Conservation (phyloP, 2,888 invertebrate species). For the Lasioglossum malachurum region DNA sequence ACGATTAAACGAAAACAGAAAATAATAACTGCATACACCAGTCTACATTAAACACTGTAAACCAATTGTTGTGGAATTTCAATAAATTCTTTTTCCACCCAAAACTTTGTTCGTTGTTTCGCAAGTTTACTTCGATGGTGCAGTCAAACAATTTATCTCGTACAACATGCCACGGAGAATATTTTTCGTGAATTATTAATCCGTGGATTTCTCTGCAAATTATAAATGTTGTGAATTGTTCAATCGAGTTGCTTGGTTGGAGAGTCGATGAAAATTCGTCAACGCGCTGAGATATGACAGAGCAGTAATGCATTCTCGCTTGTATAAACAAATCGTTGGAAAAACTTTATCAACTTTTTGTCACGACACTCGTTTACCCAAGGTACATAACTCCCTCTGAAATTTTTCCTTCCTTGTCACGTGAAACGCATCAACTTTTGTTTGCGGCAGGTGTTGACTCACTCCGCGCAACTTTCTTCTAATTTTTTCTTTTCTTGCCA, state of each 20-base stretch:
- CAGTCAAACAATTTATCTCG: no score
- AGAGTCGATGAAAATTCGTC: not conserved
- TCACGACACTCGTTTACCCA: constrained; percentile 6
- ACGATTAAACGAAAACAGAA: not conserved
- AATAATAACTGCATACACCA: not conserved
- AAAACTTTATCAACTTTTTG: constrained; percentile 6
- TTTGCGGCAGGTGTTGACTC: not conserved
- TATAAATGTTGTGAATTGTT: no score
- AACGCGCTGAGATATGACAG: not conserved
- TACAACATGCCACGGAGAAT: no score
- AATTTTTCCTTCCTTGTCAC: not conserved
- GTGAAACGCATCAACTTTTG: constrained; percentile 9
- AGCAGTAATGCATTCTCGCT: not conserved
- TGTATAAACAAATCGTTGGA: not conserved
- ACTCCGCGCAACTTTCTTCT: not conserved
- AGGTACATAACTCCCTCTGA: not conserved
- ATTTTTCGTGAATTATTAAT: no score
- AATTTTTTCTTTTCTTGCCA: not conserved
- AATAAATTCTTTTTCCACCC: not conserved
- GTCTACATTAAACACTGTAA: not conserved
- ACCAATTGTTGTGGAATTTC: not conserved
- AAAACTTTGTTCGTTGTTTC: not conserved
- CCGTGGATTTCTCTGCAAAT: no score
- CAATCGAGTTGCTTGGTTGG: no score
- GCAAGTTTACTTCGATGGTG: no score